These are phyloP conservation scores for Phyllotreta striolata DNA, from an alignment of 2,888 invertebrate species.

Conservation along the genomic window DNA sequence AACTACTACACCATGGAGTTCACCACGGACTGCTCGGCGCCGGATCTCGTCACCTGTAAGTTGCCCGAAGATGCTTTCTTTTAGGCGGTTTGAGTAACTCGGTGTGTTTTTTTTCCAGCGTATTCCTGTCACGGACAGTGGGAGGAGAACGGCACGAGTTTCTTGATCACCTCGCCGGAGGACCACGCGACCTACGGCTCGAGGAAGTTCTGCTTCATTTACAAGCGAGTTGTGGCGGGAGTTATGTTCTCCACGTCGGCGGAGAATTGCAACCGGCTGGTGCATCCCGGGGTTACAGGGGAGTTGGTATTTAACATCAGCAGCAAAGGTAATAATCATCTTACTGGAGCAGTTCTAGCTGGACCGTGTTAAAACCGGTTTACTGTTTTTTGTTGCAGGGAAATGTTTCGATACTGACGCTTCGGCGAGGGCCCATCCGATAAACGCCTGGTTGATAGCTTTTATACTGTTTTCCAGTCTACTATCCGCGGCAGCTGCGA, in stretches of 20 bases:
- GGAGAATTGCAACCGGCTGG: conserved; percentile 69
- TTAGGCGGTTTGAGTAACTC: too few relatives aligned
- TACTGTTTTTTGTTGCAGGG: conserved; percentile 61
- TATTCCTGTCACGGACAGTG: conserved; percentile 91
- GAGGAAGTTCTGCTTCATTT: conserved; percentile 79
- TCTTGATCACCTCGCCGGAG: conserved; percentile 81
- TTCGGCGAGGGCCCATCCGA: conserved; percentile 42
- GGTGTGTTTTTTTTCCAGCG: too few relatives aligned
- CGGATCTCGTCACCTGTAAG: conserved; percentile 74
- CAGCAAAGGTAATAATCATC: conserved; percentile 66
- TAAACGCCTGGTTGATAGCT: conserved; percentile 36
- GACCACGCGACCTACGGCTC: conserved; percentile 72
- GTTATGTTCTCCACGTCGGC: conserved; percentile 70
- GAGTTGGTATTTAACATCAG: conserved; percentile 75
- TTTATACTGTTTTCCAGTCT: conserved; percentile 30
- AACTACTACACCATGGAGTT: conserved; percentile 82
- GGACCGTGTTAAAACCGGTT: too few relatives aligned
- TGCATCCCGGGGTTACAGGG: conserved; percentile 65
- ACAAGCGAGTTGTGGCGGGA: conserved; percentile 67
- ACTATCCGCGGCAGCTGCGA: conserved; percentile 37
- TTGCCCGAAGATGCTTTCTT: background rate
- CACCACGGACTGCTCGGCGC: conserved; percentile 75
- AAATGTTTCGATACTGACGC: conserved; percentile 68
- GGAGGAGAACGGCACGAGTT: conserved; percentile 87
- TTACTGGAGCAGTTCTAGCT: too few relatives aligned